A percentile compares a stretch with the other conserved stretches of the same genome.
Evolutionary conservation across 2,888 invertebrate genomes (phyloP).

Genomic region (Pammene fasciana): DNA sequence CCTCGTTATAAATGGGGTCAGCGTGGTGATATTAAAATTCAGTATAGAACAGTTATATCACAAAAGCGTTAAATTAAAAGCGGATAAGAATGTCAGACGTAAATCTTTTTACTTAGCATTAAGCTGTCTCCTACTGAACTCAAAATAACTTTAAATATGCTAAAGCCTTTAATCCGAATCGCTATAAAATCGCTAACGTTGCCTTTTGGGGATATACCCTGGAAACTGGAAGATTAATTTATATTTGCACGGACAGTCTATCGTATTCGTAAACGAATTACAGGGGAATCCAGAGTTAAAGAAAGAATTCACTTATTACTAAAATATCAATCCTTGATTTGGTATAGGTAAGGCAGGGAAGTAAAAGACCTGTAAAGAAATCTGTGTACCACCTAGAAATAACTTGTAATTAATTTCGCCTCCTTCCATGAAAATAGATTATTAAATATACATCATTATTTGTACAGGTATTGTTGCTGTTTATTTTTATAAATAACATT

Average conservation of each 20-base stretch:
- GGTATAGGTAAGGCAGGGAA: too few relatives aligned
- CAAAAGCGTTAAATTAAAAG: slow-evolving; percentile 39
- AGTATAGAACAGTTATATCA: slow-evolving; percentile 12
- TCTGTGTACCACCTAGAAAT: too few relatives aligned
- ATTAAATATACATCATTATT: neutral
- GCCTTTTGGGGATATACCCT: slow-evolving; percentile 35
- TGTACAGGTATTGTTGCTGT: too few relatives aligned
- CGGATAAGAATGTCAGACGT: slow-evolving; percentile 36
- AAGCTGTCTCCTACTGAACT: slow-evolving; percentile 36
- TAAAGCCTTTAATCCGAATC: slow-evolving; percentile 43
- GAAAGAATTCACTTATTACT: neutral
- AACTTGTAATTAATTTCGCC: too few relatives aligned
- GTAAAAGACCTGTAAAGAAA: too few relatives aligned
- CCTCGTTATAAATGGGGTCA: too few relatives aligned
- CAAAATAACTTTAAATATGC: slow-evolving; percentile 40
- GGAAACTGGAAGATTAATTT: slow-evolving; percentile 41
- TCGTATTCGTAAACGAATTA: slow-evolving; percentile 16
- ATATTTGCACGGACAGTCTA: slow-evolving; percentile 27
- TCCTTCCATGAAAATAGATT: too few relatives aligned
- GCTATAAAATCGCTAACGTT: slow-evolving; percentile 43
- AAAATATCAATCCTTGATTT: neutral
- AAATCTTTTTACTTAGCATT: slow-evolving; percentile 36
- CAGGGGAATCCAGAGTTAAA: neutral
- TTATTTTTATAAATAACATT: neutral
- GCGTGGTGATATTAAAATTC: too few relatives aligned